Evolutionary conservation across 1,140 invertebrate genomes (phyloP).

Genomic region (Hydropsyche tenuis): DNA sequence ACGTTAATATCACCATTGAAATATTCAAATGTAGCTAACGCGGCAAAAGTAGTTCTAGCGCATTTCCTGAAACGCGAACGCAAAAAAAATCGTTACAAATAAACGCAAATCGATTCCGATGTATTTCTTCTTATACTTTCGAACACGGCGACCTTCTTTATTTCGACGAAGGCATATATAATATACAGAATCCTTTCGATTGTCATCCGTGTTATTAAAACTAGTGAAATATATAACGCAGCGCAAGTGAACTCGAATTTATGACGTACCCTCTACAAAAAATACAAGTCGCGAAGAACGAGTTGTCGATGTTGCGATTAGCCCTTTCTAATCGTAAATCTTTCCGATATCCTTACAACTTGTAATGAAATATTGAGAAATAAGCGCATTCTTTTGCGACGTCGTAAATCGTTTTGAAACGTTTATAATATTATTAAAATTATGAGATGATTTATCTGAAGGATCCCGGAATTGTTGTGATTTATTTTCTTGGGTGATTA

Average conservation of each 20-base stretch:
- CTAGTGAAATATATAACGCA: neutral
- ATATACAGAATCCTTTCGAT: neutral
- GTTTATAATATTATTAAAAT: no score
- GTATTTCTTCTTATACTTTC: no score
- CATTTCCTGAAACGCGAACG: neutral
- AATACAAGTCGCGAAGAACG: constrained; percentile 14
- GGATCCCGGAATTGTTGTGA: no score
- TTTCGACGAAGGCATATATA: neutral
- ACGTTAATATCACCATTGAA: neutral
- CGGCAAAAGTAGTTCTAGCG: neutral
- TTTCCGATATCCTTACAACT: neutral
- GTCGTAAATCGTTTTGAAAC: no score
- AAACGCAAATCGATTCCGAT: no score
- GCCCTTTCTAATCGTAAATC: constrained; percentile 19
- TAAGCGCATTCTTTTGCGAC: no score
- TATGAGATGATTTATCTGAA: no score
- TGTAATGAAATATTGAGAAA: no score
- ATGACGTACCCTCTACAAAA: neutral
- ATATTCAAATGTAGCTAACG: neutral
- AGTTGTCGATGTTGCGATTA: constrained; percentile 10
- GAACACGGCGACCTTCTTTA: no score
- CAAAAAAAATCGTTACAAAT: no score
- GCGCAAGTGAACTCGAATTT: neutral
- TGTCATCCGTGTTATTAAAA: neutral
- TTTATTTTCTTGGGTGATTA: no score